Percentiles rank a stretch among this genome's conserved stretches.
Evolutionary conservation across 1,140 invertebrate genomes (phyloP).

Genomic region (Musca domestica): DNA sequence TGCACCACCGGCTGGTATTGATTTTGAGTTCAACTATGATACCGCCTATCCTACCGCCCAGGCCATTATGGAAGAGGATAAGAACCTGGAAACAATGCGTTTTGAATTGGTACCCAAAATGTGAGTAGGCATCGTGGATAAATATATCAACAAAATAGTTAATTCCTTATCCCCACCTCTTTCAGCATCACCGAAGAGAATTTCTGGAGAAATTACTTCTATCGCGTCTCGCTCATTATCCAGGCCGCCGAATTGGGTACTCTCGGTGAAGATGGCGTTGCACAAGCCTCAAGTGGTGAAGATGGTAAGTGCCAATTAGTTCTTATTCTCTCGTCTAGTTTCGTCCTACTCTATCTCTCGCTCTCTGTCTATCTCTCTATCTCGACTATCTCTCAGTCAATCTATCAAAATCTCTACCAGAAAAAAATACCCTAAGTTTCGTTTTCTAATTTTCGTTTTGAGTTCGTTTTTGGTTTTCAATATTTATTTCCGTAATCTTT

Average conservation of each 20-base stretch:
- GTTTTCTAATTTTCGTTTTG: background rate
- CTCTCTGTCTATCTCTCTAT: background rate
- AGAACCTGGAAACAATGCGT: slow-evolving; percentile 95
- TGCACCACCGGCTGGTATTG: slow-evolving; percentile 90
- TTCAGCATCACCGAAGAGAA: slow-evolving; percentile 93
- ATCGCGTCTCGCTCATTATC: slow-evolving; percentile 95
- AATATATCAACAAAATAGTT: too few relatives aligned
- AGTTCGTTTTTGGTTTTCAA: background rate
- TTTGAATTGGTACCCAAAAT: slow-evolving; percentile 98
- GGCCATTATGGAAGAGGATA: slow-evolving; percentile 91
- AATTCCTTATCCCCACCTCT: background rate
- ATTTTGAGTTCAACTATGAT: slow-evolving; percentile 95
- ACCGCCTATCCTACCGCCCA: slow-evolving; percentile 86
- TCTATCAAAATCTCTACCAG: background rate
- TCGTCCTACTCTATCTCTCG: background rate
- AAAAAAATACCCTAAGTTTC: slow-evolving; percentile 1
- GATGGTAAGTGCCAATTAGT: slow-evolving; percentile 44
- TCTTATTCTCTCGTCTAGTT: background rate
- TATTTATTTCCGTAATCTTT: background rate
- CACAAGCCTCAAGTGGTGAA: slow-evolving; percentile 53
- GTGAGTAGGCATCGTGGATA: slow-evolving; percentile 59
- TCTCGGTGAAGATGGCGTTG: slow-evolving; percentile 54
- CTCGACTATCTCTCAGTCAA: background rate
- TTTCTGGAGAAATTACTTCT: slow-evolving; percentile 99
- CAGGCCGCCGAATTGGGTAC: slow-evolving; percentile 83